phyloP scores from a whole-genome alignment of 2,888 invertebrate species.

The Aspidapion aeneum region DNA sequence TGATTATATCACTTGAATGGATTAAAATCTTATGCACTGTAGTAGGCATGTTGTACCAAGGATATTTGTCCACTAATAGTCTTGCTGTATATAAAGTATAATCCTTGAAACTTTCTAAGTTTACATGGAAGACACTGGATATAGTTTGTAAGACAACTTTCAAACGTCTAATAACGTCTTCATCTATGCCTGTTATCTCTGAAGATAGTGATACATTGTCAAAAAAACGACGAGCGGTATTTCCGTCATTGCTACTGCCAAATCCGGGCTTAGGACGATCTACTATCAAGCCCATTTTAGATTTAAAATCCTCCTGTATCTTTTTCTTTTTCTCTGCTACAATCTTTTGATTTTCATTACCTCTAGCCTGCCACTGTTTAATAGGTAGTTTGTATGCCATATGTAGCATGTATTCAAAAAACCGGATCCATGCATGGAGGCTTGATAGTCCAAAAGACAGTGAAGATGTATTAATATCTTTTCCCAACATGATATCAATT shows the following conservation, averaged over 20 bases:
- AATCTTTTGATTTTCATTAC: constrained; percentile 8
- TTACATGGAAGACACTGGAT: not conserved
- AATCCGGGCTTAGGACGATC: constrained; percentile 25
- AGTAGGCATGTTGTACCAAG: constrained; percentile 1
- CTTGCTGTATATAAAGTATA: not conserved
- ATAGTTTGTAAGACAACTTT: not conserved
- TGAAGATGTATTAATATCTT: not conserved
- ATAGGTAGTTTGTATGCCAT: not conserved
- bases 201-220: constrained; percentile 1
- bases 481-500: not conserved
- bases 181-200: constrained; percentile 3
- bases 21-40: not conserved
- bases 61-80: not conserved
- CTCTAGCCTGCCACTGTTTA: constrained; percentile 2
- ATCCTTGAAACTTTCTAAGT: not conserved
- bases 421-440: constrained; percentile 15
- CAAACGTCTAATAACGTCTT: not conserved
- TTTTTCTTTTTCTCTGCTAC: not conserved
- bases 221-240: constrained; percentile 11
- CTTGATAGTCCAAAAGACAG: constrained; percentile 9
- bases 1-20: too few relatives aligned
- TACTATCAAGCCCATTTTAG: constrained; percentile 23
- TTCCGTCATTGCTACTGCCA: constrained; percentile 26
- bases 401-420: constrained; percentile 14
- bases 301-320: constrained; percentile 18